Evolutionary conservation across 23 tunicate species (phyloP).

Genomic region (Styela plicata): DNA sequence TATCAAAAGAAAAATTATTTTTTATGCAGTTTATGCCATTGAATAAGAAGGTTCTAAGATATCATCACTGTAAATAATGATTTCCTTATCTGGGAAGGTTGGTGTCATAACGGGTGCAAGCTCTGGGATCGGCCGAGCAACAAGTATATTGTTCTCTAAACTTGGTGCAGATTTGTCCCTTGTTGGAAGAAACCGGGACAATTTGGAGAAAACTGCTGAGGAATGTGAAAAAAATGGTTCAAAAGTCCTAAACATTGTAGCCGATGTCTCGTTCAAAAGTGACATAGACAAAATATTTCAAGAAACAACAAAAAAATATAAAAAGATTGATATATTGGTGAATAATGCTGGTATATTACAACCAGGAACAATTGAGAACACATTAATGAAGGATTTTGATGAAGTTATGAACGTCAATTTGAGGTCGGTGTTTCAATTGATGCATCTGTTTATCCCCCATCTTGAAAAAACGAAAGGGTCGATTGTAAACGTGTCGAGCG

Average conservation of each 20-base stretch:
- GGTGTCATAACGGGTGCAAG: conserved; percentile 42
- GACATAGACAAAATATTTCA: conserved; percentile 18
- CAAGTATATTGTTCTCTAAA: conserved; percentile 56
- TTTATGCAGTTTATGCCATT: no score
- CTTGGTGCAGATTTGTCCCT: conserved; percentile 52
- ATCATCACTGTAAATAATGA: no score
- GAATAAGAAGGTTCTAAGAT: no score
- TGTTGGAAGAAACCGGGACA: conserved; percentile 49
- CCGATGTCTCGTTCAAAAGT: conserved; percentile 24
- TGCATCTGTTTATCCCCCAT: conserved; percentile 38
- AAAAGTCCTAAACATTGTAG: conserved; percentile 37
- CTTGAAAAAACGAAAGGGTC: conserved; percentile 34
- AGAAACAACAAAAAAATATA: conserved; percentile 12
- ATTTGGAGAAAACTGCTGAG: conserved; percentile 37
- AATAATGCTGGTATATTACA: conserved; percentile 63
- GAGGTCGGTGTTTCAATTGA: conserved; percentile 59
- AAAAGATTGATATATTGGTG: conserved; percentile 35
- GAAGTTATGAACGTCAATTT: conserved; percentile 41
- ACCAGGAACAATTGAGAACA: conserved; percentile 55
- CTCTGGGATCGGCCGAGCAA: conserved; percentile 68
- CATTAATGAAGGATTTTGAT: conserved; percentile 34
- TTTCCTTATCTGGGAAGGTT: neutral
- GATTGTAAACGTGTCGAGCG: conserved; percentile 57
- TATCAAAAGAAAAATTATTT: no score
- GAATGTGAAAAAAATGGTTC: conserved; percentile 36